Conservation (phyloP, 2,797 vertebrate species). For the Choloepus didactylus region DNA sequence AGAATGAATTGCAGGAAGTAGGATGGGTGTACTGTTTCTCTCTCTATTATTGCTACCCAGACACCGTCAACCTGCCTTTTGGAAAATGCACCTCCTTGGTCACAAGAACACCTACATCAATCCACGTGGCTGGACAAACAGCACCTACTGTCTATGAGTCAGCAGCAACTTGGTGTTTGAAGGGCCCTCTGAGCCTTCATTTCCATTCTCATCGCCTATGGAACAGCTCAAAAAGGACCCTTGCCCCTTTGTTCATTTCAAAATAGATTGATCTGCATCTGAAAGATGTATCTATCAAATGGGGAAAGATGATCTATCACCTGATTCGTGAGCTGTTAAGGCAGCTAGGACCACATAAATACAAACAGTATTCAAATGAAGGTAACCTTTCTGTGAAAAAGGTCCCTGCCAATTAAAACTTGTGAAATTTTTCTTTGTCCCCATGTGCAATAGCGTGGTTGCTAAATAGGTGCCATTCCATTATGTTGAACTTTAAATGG, state of each 20-base stretch:
- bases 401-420: conserved; percentile 75
- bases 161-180: not conserved
- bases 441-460: conserved; percentile 40
- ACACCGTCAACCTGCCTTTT: not conserved
- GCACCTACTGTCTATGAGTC: not conserved
- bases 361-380: conserved; percentile 72
- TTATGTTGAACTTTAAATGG: conserved; percentile 70
- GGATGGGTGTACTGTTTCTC: not conserved
- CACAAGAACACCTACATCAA: not conserved
- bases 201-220: conserved; percentile 44
- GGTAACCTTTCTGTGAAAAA: conserved; percentile 63
- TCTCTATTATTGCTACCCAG: not conserved
- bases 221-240: conserved; percentile 57
- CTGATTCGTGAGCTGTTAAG: conserved; percentile 50
- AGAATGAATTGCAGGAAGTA: not conserved
- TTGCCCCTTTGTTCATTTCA: conserved; percentile 75
- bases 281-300: conserved; percentile 59
- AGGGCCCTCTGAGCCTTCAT: conserved; percentile 40
- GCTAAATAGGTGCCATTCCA: conserved; percentile 58
- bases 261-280: conserved; percentile 62
- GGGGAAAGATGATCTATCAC: conserved; percentile 50
- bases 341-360: conserved; percentile 34
- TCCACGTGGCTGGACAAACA: not conserved
- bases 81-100: conserved; percentile 43
- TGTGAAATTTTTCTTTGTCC: conserved; percentile 65